Base-by-base conservation (phyloP, 1,140 invertebrate genomes). In the Doryteuthis pealeii region DNA sequence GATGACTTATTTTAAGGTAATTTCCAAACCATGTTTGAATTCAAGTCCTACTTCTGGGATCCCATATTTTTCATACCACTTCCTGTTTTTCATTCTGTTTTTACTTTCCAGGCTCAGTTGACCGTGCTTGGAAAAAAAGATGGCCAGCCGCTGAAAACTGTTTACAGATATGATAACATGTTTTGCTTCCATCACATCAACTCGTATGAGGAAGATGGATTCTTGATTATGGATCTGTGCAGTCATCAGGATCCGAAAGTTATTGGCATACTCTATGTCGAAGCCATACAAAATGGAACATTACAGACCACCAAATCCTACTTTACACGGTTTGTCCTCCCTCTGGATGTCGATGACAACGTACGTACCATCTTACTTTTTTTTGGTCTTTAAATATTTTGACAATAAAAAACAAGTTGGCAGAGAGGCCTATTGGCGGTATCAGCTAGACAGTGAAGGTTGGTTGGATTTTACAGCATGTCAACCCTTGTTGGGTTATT, bases 121-220 rank as follows among this genome's bases (percentile, higher is more conserved):
- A 1, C 18, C 26, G 18, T 62, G 10, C 26, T 62, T 22, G 5
- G 6, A 12, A 62, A 62, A 18, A 8, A 62, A 62, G 18, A 12
- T 62, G 54, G 54, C 18, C 22, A 62, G 26, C 2, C 5, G 12
- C 54, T 62, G 54, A 62, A 62, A 22, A 62, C 26, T n/a, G 54
- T 28, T 0, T 62, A 62, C 54, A 22, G 54, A n/a, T 22, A 5
- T n/a, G 18, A 62, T 5, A 62, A 62, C 1, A 6, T 62, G 43
- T 43, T 26, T 73, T 76, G 77, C 40, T 75, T 28, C 71, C 49
- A n/a, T 75, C 77, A 35, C 40, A 71, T 49, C 68, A 77, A n/a
- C 65, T 78, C 3, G 49, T 67, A 8, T 66, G 77, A 40, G 49
- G 70, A 15, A 69, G 65, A 73, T 5, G 70, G 54, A 65, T 66